Evolutionary conservation across 2,888 invertebrate species (phyloP).

Genomic region (Acleris cristana): DNA sequence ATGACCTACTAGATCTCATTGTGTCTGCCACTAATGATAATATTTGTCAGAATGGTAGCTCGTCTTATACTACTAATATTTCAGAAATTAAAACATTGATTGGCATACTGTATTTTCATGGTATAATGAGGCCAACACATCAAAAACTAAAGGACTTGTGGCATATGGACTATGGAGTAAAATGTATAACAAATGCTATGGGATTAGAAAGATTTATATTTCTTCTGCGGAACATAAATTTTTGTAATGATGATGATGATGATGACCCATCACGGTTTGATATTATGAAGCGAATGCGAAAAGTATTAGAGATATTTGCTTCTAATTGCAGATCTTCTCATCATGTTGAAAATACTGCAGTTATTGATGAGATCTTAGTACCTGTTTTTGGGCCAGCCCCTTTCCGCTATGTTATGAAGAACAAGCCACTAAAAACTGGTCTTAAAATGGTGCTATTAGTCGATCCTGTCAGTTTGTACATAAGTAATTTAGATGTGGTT

Average conservation of each 20-base stretch:
- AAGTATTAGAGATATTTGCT: slow-evolving; percentile 75
- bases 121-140: slow-evolving; percentile 72
- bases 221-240: slow-evolving; percentile 66
- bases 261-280: slow-evolving; percentile 56
- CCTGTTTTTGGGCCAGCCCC: slow-evolving; percentile 75
- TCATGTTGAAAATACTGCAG: slow-evolving; percentile 60
- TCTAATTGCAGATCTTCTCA: slow-evolving; percentile 71
- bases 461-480: slow-evolving; percentile 71
- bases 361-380: slow-evolving; percentile 74
- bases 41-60: slow-evolving; percentile 52
- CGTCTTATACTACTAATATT: slow-evolving; percentile 52
- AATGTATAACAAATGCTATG: slow-evolving; percentile 66
- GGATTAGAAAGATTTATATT: slow-evolving; percentile 68
- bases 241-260: slow-evolving; percentile 51
- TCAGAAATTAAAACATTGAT: slow-evolving; percentile 71
- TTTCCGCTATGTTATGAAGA: slow-evolving; percentile 70
- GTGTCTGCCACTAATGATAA: slow-evolving; percentile 71
- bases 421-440: slow-evolving; percentile 65
- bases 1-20: slow-evolving; percentile 71
- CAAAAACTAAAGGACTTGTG: slow-evolving; percentile 70
- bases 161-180: slow-evolving; percentile 63
- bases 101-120: slow-evolving; percentile 74
- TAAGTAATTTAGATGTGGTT: slow-evolving; percentile 73
- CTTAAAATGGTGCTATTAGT: slow-evolving; percentile 71
- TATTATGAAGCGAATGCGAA: slow-evolving; percentile 70